These are phyloP conservation scores for Apodemia mormo DNA, from an alignment of 2,888 invertebrate species.

Conservation along the genomic window DNA sequence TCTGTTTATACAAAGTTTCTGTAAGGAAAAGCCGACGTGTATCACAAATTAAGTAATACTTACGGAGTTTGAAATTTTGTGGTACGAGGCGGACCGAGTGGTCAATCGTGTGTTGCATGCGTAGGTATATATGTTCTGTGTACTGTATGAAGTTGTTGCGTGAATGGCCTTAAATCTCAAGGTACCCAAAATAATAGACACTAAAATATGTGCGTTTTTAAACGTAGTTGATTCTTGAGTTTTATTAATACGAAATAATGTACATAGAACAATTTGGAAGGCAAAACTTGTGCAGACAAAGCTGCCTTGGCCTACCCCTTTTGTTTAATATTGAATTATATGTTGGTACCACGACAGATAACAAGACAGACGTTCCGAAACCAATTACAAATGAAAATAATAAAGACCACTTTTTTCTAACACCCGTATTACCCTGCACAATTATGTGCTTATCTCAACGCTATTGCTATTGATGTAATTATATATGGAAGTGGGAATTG, in stretches of 20 bases:
- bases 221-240: constrained; percentile 13
- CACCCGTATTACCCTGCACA: too few species aligned
- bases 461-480: too few species aligned
- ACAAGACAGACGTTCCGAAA: neutral
- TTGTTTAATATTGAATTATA: neutral
- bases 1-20: constrained; percentile 11
- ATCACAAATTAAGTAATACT: constrained; percentile 34
- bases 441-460: too few species aligned
- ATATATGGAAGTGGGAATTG: too few species aligned
- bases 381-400: neutral
- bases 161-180: constrained; percentile 56
- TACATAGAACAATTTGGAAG: neutral
- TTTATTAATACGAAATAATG: constrained; percentile 7
- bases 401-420: too few species aligned
- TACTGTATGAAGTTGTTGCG: constrained; percentile 56
- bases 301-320: neutral
- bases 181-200: constrained; percentile 48
- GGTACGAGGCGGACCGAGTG: constrained; percentile 55
- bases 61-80: constrained; percentile 30
- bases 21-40: constrained; percentile 39
- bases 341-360: neutral
- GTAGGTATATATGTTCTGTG: constrained; percentile 48
- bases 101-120: constrained; percentile 56
- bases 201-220: constrained; percentile 41
- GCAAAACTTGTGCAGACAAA: neutral